phyloP scores from a whole-genome alignment of 2,113 vertebrate genomes.

The Microcebus tavaratra region DNA sequence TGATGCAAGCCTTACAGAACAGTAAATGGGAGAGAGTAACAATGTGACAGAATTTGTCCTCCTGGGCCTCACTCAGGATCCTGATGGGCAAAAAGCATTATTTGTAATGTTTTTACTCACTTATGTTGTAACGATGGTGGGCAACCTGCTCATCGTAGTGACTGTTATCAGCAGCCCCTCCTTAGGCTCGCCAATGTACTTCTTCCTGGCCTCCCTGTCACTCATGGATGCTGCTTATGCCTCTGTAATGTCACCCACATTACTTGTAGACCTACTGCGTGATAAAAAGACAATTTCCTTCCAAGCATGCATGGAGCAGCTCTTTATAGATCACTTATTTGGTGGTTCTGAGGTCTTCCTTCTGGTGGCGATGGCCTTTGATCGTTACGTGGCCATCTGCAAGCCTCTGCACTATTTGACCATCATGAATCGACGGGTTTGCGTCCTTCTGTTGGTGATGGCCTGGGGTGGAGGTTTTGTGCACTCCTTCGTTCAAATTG shows the following conservation, averaged over 20 bases:
- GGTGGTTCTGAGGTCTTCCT: constrained; percentile 65
- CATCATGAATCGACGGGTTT: not conserved
- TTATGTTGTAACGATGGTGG: constrained; percentile 48
- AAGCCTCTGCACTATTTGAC: too few species aligned
- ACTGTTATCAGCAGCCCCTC: not conserved
- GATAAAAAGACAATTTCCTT: constrained; percentile 59
- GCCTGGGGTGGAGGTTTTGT: constrained; percentile 9
- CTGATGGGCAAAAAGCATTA: not conserved
- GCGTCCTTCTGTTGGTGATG: not conserved
- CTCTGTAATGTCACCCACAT: constrained; percentile 7
- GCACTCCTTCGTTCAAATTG: constrained; percentile 1
- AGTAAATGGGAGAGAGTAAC: not conserved
- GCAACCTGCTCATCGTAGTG: constrained; percentile 57
- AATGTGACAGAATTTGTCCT: constrained; percentile 60
- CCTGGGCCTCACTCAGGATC: constrained; percentile 43
- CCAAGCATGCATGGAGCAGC: constrained; percentile 56
- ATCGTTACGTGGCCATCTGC: too few species aligned
- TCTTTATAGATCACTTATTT: constrained; percentile 57
- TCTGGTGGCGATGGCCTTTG: not conserved
- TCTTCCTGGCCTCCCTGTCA: constrained; percentile 63
- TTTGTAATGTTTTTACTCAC: constrained; percentile 63
- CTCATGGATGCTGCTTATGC: constrained; percentile 59
- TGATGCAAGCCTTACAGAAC: not conserved
- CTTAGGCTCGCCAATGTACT: constrained; percentile 40
- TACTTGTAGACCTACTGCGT: constrained; percentile 49